Evolutionary conservation across 2,888 invertebrate species (phyloP).

Genomic region (Neria commutata): DNA sequence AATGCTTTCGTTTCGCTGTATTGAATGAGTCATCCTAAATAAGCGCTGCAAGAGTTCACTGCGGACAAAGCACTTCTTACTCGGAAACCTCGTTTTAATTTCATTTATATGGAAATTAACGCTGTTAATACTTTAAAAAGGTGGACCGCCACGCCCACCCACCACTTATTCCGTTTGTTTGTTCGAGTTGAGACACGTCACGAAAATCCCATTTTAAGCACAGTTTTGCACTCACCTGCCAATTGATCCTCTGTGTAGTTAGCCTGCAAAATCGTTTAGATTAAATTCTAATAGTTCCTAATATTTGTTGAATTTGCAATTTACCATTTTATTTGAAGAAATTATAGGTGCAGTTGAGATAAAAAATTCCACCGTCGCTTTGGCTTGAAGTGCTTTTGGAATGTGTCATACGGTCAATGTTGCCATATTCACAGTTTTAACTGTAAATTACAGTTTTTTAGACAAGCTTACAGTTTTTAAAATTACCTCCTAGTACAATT

Average conservation of each 20-base stretch:
- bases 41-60: no score
- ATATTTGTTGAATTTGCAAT: not conserved
- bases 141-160: no score
- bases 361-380: constrained; percentile 12
- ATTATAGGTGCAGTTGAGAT: not conserved
- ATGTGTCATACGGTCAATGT: constrained; percentile 35
- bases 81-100: no score
- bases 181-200: constrained; percentile 34
- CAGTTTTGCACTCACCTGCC: constrained; percentile 74
- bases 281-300: not conserved
- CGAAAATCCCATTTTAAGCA: constrained; percentile 33
- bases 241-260: constrained; percentile 90
- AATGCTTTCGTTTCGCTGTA: no score
- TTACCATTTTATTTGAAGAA: not conserved
- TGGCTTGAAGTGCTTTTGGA: constrained; percentile 32
- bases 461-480: no score
- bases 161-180: constrained; percentile 18
- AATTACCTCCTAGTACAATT: no score
- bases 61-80: no score
- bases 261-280: constrained; percentile 68
- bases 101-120: no score
- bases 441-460: no score
- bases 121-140: no score
- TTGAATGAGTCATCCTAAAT: no score
- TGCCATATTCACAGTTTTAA: no score